phyloP scores from a whole-genome alignment of 2,113 vertebrate genomes.

The Scomber japonicus region DNA sequence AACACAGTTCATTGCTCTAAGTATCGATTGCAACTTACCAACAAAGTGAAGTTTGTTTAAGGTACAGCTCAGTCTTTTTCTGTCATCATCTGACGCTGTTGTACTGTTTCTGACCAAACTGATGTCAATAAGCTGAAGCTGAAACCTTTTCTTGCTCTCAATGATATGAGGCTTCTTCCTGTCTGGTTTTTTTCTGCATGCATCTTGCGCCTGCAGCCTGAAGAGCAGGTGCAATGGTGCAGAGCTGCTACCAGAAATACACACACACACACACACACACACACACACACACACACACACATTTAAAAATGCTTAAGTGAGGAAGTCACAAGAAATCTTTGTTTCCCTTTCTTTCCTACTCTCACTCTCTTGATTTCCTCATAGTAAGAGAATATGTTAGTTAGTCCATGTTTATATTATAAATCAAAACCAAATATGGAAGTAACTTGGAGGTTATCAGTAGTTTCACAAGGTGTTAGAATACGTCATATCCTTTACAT shows the following conservation, averaged over 20 bases:
- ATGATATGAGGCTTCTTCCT: slow-evolving; percentile 69
- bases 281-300: neutral
- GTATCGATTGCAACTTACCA: slow-evolving; percentile 54
- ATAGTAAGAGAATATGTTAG: neutral
- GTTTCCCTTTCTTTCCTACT: slow-evolving; percentile 44
- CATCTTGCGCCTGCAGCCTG: slow-evolving; percentile 60
- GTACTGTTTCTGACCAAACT: slow-evolving; percentile 47
- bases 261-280: slow-evolving; percentile 8
- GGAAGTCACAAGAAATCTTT: slow-evolving; percentile 69
- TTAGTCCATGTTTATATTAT: neutral
- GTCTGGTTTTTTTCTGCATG: slow-evolving; percentile 57
- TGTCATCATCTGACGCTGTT: slow-evolving; percentile 5
- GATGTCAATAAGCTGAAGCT: slow-evolving; percentile 57
- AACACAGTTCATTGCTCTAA: neutral
- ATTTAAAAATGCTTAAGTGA: slow-evolving; percentile 20
- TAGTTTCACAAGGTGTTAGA: neutral
- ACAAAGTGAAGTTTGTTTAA: slow-evolving; percentile 13
- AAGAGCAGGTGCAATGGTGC: slow-evolving; percentile 76
- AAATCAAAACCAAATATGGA: neutral
- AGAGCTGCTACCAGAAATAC: slow-evolving; percentile 46
- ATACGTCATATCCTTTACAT: neutral
- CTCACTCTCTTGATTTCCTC: slow-evolving; percentile 20
- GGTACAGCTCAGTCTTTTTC: neutral
- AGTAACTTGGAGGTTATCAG: neutral
- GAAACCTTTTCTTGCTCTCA: slow-evolving; percentile 51